Percentiles rank a stretch among this genome's conserved stretches.
Evolutionary conservation across 2,797 vertebrate genomes (phyloP).

Genomic region (Platyrinchus mystaceus): DNA sequence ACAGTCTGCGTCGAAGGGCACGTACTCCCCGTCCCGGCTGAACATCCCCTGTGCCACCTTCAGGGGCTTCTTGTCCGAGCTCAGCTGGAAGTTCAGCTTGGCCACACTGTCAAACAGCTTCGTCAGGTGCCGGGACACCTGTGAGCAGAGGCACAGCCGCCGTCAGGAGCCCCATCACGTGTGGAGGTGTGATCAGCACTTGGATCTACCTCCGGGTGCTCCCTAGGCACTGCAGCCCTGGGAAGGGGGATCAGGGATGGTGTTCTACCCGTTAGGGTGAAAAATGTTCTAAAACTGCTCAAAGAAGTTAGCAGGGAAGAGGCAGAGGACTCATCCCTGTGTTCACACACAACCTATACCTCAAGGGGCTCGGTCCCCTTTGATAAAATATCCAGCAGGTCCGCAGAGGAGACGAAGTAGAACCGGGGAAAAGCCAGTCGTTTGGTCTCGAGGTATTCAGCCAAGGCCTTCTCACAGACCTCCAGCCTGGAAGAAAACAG

Average conservation of each 20-base stretch:
- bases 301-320: background rate
- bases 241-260: accelerated
- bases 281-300: background rate
- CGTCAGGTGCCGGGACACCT: constrained; percentile 74
- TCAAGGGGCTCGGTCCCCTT: constrained; percentile 74
- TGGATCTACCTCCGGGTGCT: accelerated
- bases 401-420: constrained; percentile 79
- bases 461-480: constrained; percentile 76
- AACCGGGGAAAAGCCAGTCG: constrained; percentile 77
- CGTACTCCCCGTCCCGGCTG: constrained; percentile 72
- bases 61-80: background rate
- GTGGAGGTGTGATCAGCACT: accelerated
- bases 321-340: background rate
- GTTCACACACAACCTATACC: constrained; percentile 33
- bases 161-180: accelerated
- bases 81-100: constrained; percentile 66
- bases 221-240: background rate
- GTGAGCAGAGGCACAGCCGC: background rate
- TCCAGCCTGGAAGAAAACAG: constrained; percentile 47
- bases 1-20: constrained; percentile 62
- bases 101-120: constrained; percentile 78
- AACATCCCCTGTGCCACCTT: constrained; percentile 72
- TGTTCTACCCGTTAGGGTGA: background rate
- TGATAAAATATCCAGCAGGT: constrained; percentile 78
- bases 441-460: constrained; percentile 77